Evolutionary conservation across 2,797 vertebrate species (phyloP), one percentile per base, ranked within the genome.

Genomic region (Margarornis squamiger): DNA sequence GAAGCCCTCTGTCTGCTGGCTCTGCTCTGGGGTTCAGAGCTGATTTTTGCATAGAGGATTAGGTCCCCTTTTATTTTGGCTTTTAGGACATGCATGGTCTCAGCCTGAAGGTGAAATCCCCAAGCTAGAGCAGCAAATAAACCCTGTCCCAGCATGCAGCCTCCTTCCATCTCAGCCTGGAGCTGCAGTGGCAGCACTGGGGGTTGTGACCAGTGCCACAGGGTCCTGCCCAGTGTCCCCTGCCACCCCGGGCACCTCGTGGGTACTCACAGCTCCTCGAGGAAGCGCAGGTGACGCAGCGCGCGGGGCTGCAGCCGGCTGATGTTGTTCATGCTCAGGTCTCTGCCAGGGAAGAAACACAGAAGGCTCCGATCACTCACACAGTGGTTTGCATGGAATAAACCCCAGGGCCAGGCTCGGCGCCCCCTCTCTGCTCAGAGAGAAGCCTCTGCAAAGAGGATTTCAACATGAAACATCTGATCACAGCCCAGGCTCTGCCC

Each of bases 301-400:
- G 97, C 88, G 29, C 98, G 97, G 21, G 99, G 98, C 95, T 98
- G 98, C 88, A 99, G 98, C 95, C 97, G 97, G 6, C 99, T 99
- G 95, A 99, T 99, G 98, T 99, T 99, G 98, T 99, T 99, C 99
- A 99, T 99, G 90, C 99, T 99, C 96, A 99, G 98, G 91, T 99
- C 99, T 80, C 99, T 99, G 85, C 14, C 9, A 30, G 79, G 96
- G 89, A 96, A 92, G 91, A 90, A 93, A 87, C 84, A 70, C 8
- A 90, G 43, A 61, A 65, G 16, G 12, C 36, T 91, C 45, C 65
- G 81, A 46, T 93, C 66, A 88, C 52, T 52, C 51, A 48, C 0
- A 0, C 5, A 2, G 52, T 30, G 52, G 5, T 63, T 70, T 16
- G 43, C 39, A 27, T 2, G 10, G 58, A 57, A 39, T 8, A 71